phyloP scores from a whole-genome alignment of 2,888 invertebrate species.

The Fragum sueziense region DNA sequence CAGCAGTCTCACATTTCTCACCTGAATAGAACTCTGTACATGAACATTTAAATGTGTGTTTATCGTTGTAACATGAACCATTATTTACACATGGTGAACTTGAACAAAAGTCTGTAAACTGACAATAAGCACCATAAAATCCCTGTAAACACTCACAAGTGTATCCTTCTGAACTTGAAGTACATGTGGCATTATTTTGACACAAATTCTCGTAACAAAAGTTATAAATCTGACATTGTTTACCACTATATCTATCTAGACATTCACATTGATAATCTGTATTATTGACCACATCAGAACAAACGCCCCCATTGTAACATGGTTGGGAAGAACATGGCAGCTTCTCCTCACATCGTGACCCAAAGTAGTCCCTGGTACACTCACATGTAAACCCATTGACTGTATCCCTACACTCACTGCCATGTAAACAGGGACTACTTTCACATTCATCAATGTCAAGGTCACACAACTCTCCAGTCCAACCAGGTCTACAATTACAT shows the following conservation, averaged over 20 bases:
- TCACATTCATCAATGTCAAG: constrained; percentile 66
- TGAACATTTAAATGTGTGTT: constrained; percentile 61
- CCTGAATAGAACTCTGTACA: constrained; percentile 72
- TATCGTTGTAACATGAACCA: constrained; percentile 65
- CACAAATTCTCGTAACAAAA: constrained; percentile 71
- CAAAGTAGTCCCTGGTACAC: constrained; percentile 64
- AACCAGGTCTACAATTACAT: constrained; percentile 75
- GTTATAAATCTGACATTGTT: constrained; percentile 73
- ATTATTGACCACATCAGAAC: constrained; percentile 62
- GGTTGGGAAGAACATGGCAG: constrained; percentile 71
- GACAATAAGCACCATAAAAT: constrained; percentile 73
- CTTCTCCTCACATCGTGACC: constrained; percentile 69
- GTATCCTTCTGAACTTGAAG: constrained; percentile 60
- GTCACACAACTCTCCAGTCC: constrained; percentile 70
- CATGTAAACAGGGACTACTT: constrained; percentile 67
- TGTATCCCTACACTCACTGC: constrained; percentile 64
- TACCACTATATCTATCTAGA: constrained; percentile 66
- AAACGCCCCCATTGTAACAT: constrained; percentile 77
- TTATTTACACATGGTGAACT: constrained; percentile 67
- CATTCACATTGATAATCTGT: constrained; percentile 71
- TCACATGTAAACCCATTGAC: constrained; percentile 65
- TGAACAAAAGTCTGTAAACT: constrained; percentile 70
- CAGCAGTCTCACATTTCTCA: constrained; percentile 66
- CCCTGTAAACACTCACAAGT: constrained; percentile 68
- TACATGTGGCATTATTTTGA: constrained; percentile 72